Percentiles rank a stretch among this genome's conserved stretches.
Evolutionary conservation across 1,140 invertebrate genomes (phyloP).

Genomic region (Apis mellifera): Amel_HAv3.1 CM009941.2:13577501-13578000

Average conservation of each 20-base stretch:
- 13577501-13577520: conserved; percentile 44
- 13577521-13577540: conserved; percentile 84
- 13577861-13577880: neutral
- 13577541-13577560: conserved; percentile 75
- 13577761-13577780: conserved; percentile 42
- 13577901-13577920: conserved; percentile 47
- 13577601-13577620: neutral
- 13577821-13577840: conserved; percentile 50
- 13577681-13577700: neutral
- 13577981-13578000: neutral
- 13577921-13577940: conserved; percentile 28
- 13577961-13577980: conserved; percentile 24
- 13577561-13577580: conserved; percentile 78
- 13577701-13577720: conserved; percentile 4
- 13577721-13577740: neutral
- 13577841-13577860: conserved; percentile 41
- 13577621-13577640: neutral
- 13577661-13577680: conserved; percentile 37
- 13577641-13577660: no score
- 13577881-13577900: neutral
- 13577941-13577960: conserved; percentile 49
- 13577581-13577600: neutral
- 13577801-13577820: conserved; percentile 35
- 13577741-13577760: conserved; percentile 11
- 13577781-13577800: conserved; percentile 45